A percentile compares a stretch with the other conserved stretches of the same genome.
These are phyloP conservation scores for Corythucha ciliata DNA, from an alignment of 2,888 invertebrate species.

Conservation along the genomic window DNA sequence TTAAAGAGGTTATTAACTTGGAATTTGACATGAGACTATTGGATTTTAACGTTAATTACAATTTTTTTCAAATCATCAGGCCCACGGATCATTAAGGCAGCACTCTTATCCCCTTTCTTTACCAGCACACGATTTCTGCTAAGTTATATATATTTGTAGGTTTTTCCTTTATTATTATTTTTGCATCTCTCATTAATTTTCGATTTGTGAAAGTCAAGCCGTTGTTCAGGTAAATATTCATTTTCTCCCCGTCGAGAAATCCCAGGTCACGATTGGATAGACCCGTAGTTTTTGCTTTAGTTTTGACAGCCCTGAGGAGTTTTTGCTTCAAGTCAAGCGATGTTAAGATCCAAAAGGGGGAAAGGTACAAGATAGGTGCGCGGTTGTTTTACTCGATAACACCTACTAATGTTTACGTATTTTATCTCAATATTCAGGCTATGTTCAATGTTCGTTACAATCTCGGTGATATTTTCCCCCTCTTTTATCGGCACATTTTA, in stretches of 20 bases:
- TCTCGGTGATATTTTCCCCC: background rate
- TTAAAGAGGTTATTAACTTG: background rate
- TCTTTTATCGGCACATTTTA: background rate
- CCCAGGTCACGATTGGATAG: conserved; percentile 6
- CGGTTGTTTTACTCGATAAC: no score
- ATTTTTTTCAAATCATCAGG: conserved; percentile 4
- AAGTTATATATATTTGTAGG: no score
- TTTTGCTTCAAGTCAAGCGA: no score
- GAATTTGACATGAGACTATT: background rate
- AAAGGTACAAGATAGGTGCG: no score
- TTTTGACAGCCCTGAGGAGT: no score
- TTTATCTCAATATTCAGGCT: background rate
- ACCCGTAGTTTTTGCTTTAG: no score
- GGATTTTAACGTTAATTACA: background rate
- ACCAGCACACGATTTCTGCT: no score
- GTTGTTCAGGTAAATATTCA: background rate
- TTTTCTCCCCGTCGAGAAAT: background rate
- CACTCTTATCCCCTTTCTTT: no score
- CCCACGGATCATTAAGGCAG: no score
- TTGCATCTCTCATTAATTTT: conserved; percentile 4
- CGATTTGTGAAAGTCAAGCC: conserved; percentile 6
- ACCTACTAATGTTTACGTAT: background rate
- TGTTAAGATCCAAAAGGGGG: no score
- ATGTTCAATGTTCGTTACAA: background rate
- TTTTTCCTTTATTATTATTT: conserved; percentile 1